Conservation (phyloP, 2,113 vertebrate genomes). For the Calyptomena viridis region DNA sequence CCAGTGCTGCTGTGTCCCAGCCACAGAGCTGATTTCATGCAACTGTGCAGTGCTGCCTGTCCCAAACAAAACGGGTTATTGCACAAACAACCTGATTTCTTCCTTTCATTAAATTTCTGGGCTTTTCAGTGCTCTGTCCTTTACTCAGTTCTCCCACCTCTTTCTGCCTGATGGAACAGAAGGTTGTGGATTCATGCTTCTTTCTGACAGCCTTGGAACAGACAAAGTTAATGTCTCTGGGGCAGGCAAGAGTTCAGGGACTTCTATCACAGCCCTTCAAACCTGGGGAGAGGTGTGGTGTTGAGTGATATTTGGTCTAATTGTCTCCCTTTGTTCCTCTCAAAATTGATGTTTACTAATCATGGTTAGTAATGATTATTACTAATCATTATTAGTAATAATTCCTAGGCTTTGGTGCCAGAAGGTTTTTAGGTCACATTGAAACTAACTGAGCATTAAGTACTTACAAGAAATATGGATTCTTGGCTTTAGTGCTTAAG, state of each 20-base stretch:
- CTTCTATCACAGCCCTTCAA: not conserved
- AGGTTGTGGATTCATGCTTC: not conserved
- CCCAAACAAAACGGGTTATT: not conserved
- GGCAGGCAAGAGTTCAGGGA: not conserved
- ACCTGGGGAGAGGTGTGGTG: not conserved
- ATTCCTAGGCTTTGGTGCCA: not conserved
- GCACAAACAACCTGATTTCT: not conserved
- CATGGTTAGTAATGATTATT: too few species aligned
- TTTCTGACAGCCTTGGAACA: not conserved
- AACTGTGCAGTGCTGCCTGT: fast-evolving
- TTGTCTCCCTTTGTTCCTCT: not conserved
- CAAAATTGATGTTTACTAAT: too few species aligned
- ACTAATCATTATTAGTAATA: not conserved
- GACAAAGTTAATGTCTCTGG: not conserved
- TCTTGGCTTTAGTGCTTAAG: not conserved
- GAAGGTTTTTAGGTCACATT: not conserved
- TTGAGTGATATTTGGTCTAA: not conserved
- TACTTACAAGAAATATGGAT: not conserved
- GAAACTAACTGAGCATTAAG: not conserved
- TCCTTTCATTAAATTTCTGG: not conserved
- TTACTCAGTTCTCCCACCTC: not conserved
- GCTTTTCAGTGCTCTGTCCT: not conserved
- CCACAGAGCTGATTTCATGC: not conserved
- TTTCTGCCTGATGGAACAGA: not conserved
- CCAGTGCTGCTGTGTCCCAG: not conserved